phyloP scores from a whole-genome alignment of 2,797 vertebrate species.

The Coregonus sp. region DNA sequence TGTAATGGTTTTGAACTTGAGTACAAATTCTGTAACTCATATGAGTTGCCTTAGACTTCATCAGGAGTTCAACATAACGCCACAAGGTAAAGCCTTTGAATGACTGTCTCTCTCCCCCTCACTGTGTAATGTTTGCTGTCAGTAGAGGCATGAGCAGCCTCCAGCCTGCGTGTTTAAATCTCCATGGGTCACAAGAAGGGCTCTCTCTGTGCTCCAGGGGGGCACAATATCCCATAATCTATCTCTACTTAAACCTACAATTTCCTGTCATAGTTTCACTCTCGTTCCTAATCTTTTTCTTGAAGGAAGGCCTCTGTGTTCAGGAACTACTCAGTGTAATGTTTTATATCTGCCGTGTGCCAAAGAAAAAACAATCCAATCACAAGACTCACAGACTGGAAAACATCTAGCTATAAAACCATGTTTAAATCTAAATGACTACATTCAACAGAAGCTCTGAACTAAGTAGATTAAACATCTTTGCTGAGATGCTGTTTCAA shows the following conservation, averaged over 20 bases:
- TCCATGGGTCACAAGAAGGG: conserved; percentile 8
- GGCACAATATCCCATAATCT: conserved; percentile 15
- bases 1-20: background rate
- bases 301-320: background rate
- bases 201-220: conserved; percentile 6
- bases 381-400: background rate
- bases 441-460: background rate
- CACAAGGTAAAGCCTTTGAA: background rate
- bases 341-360: background rate
- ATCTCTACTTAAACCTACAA: conserved; percentile 9
- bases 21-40: background rate
- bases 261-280: conserved; percentile 11
- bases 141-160: background rate
- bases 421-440: background rate
- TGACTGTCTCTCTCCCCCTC: background rate
- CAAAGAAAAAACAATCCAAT: background rate
- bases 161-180: background rate
- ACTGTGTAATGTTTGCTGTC: background rate
- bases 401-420: background rate
- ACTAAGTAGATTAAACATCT: background rate
- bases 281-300: background rate
- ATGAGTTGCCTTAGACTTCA: background rate
- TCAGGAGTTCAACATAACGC: conserved; percentile 2
- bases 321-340: background rate
- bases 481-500: background rate